Base-by-base conservation (phyloP, 2,113 vertebrate genomes). In the Melanostigma gelatinosum region DNA sequence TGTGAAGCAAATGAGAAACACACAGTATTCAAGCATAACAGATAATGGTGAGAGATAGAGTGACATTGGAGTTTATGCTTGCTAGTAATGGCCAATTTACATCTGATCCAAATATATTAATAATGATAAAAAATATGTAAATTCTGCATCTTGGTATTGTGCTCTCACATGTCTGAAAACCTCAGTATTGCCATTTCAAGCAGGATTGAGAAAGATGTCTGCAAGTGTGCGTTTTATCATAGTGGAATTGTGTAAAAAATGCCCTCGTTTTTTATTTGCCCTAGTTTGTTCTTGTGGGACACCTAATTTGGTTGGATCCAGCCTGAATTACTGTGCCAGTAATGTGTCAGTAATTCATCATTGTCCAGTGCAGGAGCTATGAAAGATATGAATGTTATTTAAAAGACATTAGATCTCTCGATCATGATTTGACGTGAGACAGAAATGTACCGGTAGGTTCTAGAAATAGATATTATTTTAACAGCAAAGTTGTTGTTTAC, bases 281-380 rank as follows among this genome's bases (percentile, higher is more conserved):
- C 58, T 63, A 42, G n/a, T 32, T 72, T 64, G 36, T 79, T 79
- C 60, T 55, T 54, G 60, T 44, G 48, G 46, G 60, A 46, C n/a
- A 54, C 58, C 48, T 79, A 13, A 18, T 64, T 55, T 36, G 20
- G 27, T 27, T 63, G 58, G 48, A 55, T 34, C 66, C 34, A 63
- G 29, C 34, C 68, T 66, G 69, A 72, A 46, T 80, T 58, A 66
- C 44, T 76, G n/a, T 32, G 20, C 3, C 73, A 71, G 48, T 82
- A n/a, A 84, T 74, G 65, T 79, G 48, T 54, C 46, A 58, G 36
- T 65, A 40, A 48, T 22, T 72, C 18, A 9, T 55, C 52, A 55
- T 34, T 27, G 40, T 42, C 44, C 18, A 60, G 4, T n/a, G 42
- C 4, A 70, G 42, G 34, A 27, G 40, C 27, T 50, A 65, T 10